Percentiles rank a stretch among this genome's conserved stretches.
Conservation (phyloP, 1,140 invertebrate species). For the Caenorhabditis latens region DNA sequence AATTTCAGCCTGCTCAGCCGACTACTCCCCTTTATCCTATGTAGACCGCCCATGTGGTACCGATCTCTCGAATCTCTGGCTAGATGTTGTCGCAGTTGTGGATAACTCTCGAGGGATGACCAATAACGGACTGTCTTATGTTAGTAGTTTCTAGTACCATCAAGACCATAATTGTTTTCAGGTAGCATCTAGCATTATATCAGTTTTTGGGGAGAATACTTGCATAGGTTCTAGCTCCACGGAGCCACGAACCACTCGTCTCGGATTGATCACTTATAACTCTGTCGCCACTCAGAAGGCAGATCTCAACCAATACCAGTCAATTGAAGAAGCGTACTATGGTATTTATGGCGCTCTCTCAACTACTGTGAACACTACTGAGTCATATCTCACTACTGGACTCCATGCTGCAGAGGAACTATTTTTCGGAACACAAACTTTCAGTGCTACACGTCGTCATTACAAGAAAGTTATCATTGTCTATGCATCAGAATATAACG, state of each 20-base stretch:
- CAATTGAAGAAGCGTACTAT: neutral
- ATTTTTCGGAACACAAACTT: neutral
- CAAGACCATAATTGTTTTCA: neutral
- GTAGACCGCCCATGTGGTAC: neutral
- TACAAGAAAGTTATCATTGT: neutral
- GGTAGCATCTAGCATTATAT: neutral
- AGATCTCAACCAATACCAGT: neutral
- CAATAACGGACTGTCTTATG: neutral
- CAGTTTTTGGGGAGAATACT: neutral
- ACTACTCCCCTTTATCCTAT: neutral
- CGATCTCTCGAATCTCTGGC: neutral
- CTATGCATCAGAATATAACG: neutral
- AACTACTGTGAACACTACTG: neutral
- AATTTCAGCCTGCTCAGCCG: neutral
- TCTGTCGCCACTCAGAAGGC: neutral
- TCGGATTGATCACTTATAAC: neutral
- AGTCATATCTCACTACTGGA: neutral
- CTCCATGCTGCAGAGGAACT: neutral
- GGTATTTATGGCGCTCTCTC: neutral
- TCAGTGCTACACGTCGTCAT: neutral
- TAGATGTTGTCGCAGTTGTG: conserved; percentile 2
- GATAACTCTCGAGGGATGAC: conserved; percentile 10
- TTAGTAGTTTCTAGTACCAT: no score
- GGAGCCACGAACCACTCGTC: neutral
- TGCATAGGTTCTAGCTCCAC: neutral